Base-by-base conservation (phyloP, 1,140 invertebrate species). In the Brevipalpus yothersi region DNA sequence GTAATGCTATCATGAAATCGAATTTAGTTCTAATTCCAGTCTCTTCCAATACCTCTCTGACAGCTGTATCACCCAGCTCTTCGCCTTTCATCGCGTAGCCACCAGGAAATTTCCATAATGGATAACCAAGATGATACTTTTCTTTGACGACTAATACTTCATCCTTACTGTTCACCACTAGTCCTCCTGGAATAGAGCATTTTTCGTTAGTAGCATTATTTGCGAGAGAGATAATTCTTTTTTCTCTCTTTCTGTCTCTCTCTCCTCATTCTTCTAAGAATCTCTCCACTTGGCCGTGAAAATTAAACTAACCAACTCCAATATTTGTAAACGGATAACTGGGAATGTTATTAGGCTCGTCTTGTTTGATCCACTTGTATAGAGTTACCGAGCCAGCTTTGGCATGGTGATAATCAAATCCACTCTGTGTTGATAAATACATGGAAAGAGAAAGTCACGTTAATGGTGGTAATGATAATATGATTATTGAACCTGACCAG, bases 61-160 rank as follows among this genome's bases (percentile, higher is more conserved):
- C 75, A 7, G 81, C 83, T 13, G 88, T 86, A 60, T 79, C 76
- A 43, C 77, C 71, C 45, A 91, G 74, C 68, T 86, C 78, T 77
- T 92, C 87, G 62, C 81, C 83, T 86, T 64, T 81, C 69, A 92
- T 84, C 39, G 89, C 82, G 73, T 86, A 85, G 58, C 88, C 89
- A 60, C 89, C 88, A 31, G 89, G 89, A 17, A 93, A 73, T 72
- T 94, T 94, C 87, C 87, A 93, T n/a, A 62, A 62, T 15, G 62
- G 41, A 19, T 55, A 53, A 19, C 41, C 56, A 49, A 42, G 13
- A 51, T 45, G 31, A 58, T 65, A 78, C 68, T 79, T 81, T 68
- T 91, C 86, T 62, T 79, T 78, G 15, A 91, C 78, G 0, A 85
- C 83, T 41, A 92, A 72, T 31, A 93, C 68, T 70, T 90, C 76